Evolutionary conservation across 1,140 invertebrate genomes (phyloP).

Genomic region (Leptopilina boulardi): DNA sequence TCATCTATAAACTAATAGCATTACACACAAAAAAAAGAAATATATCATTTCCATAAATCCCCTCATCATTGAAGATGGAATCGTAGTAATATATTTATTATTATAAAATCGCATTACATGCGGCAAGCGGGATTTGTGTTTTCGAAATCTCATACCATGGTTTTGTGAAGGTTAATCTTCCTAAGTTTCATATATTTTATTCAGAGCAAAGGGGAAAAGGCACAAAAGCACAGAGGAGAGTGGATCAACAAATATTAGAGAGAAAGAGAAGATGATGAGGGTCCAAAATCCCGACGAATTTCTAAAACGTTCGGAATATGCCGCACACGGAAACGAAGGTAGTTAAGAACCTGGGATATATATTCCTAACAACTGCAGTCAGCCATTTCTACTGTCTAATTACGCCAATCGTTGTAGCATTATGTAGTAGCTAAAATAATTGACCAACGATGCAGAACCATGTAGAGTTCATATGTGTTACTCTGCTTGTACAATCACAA

Average conservation of each 20-base stretch:
- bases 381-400: conserved; percentile 49
- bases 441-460: conserved; percentile 44
- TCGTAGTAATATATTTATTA: background rate
- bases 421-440: conserved; percentile 59
- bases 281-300: background rate
- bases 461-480: background rate
- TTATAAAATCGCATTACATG: background rate
- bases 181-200: background rate
- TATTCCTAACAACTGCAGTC: conserved; percentile 46
- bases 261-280: no score
- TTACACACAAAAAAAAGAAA: no score
- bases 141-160: background rate
- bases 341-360: conserved; percentile 40
- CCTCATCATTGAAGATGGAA: background rate
- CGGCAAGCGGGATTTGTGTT: background rate
- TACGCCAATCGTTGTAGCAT: conserved; percentile 53
- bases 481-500: conserved; percentile 45
- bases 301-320: background rate
- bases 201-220: background rate
- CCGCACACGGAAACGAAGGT: conserved; percentile 15
- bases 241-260: conserved; percentile 17
- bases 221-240: background rate
- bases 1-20: no score
- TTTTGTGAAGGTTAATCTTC: background rate
- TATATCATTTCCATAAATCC: background rate